Base-by-base conservation (phyloP, 2,888 invertebrate species). In the Sphaerolaimus hirsutus region DNA sequence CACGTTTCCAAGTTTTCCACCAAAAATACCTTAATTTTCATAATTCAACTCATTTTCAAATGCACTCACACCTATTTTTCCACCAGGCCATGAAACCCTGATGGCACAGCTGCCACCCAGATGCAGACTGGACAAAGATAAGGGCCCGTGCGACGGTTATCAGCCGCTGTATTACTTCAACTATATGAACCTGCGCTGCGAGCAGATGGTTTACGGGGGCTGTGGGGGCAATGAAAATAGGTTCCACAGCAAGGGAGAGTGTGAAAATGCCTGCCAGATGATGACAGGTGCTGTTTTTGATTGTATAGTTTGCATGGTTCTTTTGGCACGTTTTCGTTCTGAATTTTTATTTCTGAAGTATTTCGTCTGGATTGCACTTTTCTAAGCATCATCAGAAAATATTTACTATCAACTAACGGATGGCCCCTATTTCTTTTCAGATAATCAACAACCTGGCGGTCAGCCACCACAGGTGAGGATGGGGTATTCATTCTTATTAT, bases 151-250 rank as follows among this genome's bases (percentile, higher is more conserved):
- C 46, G 52, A 51, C 46, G 61, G 57, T 29, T 61, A 60, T 53
- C 51, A 56, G 45, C 52, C 55, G 36, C 56, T 57, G 43, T 61
- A 54, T 23, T 59, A 57, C 53, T 60, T 58, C 55, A 58, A 61
- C 54, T 53, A 51, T 48, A 48, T 54, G 29, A 58, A 59, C 43
- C 52, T 59, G 19, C 52, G 58, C 24, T 60, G 60, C 49, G 60
- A 60, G 48, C 58, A 58, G 49, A 57, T 61, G 44, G 57, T 60
- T 32, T 60, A 53, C 51, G 54, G 56, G 41, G 60, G 60, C 42
- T 49, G 53, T 7, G 57, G 55, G 24, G 60, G 60, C 44, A 60
- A 61, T 49, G 52, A 49, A 24, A 60, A 60, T 44, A 55, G 54
- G 46, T 60, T 60, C 48, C 54, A 55, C 45, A 54, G 53, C 5